phyloP scores from a whole-genome alignment of 2,888 invertebrate species.

The Hydrotaea cyrtoneurina region DNA sequence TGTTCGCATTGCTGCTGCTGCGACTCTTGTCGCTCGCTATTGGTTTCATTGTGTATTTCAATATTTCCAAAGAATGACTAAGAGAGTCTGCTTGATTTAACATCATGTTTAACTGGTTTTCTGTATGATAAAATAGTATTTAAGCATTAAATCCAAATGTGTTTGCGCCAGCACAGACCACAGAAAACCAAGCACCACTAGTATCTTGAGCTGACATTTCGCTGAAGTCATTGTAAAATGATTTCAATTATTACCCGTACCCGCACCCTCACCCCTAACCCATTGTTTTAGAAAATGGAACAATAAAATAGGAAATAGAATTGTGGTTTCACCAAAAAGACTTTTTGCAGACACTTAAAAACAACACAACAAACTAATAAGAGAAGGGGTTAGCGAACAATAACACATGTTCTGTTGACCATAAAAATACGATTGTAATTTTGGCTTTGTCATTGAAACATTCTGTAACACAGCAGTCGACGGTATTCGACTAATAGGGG shows the following conservation, averaged over 20 bases:
- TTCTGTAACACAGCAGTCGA: too few relatives aligned
- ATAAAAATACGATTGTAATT: too few relatives aligned
- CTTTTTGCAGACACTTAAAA: conserved; percentile 5
- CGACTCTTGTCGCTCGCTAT: too few relatives aligned
- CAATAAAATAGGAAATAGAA: conserved; percentile 44
- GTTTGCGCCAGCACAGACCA: conserved; percentile 5
- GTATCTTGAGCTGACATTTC: conserved; percentile 52
- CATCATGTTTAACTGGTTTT: conserved; percentile 60
- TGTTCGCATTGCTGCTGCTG: neutral
- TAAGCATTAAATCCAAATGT: conserved; percentile 31
- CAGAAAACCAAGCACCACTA: neutral
- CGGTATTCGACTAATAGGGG: too few relatives aligned
- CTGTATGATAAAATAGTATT: conserved; percentile 33
- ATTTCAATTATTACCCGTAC: conserved; percentile 59
- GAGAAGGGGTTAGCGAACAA: neutral
- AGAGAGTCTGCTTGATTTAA: conserved; percentile 48
- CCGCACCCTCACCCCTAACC: neutral
- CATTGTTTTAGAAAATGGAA: conserved; percentile 44
- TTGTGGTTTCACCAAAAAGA: neutral
- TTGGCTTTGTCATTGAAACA: too few relatives aligned
- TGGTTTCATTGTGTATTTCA: neutral
- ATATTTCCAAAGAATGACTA: conserved; percentile 56
- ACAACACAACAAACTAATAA: neutral
- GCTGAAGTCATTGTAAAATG: conserved; percentile 58
- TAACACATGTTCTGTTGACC: too few relatives aligned